phyloP scores from a whole-genome alignment of 2,113 vertebrate genomes.

The Gallinago paraguaiae region DNA sequence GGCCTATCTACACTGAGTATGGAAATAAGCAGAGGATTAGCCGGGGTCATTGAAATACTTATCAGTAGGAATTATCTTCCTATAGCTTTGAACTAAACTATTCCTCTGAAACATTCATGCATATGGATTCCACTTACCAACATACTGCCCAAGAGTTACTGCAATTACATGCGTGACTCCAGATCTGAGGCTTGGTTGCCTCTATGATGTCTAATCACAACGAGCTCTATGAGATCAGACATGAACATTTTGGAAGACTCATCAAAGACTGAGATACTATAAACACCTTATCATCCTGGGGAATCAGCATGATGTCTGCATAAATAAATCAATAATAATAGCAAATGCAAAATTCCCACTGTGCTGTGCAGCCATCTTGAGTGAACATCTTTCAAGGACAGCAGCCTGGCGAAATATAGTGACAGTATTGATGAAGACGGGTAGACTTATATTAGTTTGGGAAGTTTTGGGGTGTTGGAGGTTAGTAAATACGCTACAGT shows the following conservation, averaged over 20 bases:
- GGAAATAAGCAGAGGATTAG: not conserved
- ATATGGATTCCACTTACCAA: not conserved
- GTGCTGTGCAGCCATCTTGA: not conserved
- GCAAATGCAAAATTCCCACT: not conserved
- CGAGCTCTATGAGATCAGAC: not conserved
- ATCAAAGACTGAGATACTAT: not conserved
- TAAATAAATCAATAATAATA: not conserved
- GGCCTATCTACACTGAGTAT: not conserved
- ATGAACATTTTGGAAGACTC: not conserved
- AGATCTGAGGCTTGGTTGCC: not conserved
- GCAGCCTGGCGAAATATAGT: not conserved
- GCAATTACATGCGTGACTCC: not conserved
- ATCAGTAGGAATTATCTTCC: not conserved
- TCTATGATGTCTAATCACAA: not conserved
- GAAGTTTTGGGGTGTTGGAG: not conserved
- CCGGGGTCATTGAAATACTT: not conserved
- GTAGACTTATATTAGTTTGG: not conserved
- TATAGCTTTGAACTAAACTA: not conserved
- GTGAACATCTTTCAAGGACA: not conserved
- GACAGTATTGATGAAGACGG: not conserved
- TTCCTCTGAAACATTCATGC: not conserved
- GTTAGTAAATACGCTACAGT: not conserved
- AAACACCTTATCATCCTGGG: not conserved
- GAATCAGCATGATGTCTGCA: not conserved
- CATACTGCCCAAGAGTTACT: not conserved